Evolutionary conservation across 2,113 vertebrate species (phyloP).

Genomic region (Myrmecophaga tridactyla): DNA sequence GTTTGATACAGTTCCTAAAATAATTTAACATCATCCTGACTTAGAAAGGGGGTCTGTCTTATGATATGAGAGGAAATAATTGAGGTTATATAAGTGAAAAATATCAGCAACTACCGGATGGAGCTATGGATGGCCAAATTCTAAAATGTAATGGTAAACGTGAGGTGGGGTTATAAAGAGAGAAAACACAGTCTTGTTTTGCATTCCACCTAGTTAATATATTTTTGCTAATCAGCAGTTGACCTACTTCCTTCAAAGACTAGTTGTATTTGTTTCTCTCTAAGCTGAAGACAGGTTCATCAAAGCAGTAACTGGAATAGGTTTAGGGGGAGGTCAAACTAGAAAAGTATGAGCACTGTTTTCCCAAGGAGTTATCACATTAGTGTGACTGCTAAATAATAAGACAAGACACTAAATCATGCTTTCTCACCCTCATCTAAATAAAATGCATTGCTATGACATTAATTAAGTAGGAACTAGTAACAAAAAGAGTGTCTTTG

Average conservation of each 20-base stretch:
- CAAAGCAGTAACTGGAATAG: not conserved
- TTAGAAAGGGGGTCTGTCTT: not conserved
- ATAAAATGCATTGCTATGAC: not conserved
- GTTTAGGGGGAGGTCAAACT: not conserved
- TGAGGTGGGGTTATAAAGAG: not conserved
- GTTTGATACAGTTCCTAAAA: not conserved
- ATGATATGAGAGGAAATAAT: not conserved
- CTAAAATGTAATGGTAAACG: not conserved
- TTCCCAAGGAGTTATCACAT: conserved; percentile 20
- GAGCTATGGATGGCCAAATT: not conserved
- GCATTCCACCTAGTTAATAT: not conserved
- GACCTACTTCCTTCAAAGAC: not conserved
- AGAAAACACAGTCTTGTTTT: not conserved
- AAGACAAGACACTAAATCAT: conserved; percentile 25
- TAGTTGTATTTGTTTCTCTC: conserved; percentile 42
- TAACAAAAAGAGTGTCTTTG: conserved; percentile 38
- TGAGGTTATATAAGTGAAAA: not conserved
- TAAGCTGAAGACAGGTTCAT: conserved; percentile 7
- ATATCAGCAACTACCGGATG: not conserved
- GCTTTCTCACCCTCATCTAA: not conserved
- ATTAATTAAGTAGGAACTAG: conserved; percentile 58
- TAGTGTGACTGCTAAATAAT: not conserved
- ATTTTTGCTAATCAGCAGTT: not conserved
- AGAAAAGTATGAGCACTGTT: conserved; percentile 34
- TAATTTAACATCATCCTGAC: not conserved